These are phyloP conservation scores for Acrocephalus arundinaceus DNA, from an alignment of 2,113 vertebrate species.

Conservation along the genomic window DNA sequence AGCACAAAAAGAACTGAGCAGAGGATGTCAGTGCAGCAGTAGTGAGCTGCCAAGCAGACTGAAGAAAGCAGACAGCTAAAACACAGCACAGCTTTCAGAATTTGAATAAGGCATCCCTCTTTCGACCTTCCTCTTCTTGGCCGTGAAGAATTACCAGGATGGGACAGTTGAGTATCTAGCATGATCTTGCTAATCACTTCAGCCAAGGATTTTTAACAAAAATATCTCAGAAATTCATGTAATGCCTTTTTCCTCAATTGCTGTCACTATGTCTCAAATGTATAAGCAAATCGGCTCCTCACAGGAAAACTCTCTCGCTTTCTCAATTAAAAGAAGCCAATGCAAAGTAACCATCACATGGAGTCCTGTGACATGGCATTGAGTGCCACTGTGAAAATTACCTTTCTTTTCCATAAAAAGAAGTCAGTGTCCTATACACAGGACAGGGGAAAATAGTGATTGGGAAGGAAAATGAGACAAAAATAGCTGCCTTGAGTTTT, in stretches of 20 bases:
- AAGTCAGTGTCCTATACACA: not conserved
- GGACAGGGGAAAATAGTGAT: not conserved
- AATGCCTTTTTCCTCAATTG: not conserved
- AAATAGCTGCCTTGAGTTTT: not conserved
- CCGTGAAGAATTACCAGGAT: rapidly evolving
- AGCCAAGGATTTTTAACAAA: not conserved
- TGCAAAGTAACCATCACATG: not conserved
- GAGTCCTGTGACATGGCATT: rapidly evolving
- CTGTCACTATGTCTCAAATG: not conserved
- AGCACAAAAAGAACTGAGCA: not conserved
- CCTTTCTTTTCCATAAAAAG: not conserved
- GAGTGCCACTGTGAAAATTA: not conserved
- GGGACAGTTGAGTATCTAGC: not conserved
- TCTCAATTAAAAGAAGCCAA: not conserved
- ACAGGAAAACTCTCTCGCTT: not conserved
- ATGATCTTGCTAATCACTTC: not conserved
- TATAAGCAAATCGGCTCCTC: not conserved
- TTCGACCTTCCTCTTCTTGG: not conserved
- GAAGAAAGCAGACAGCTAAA: not conserved
- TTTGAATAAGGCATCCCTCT: not conserved
- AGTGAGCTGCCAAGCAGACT: not conserved
- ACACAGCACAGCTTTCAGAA: not conserved
- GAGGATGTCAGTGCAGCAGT: not conserved
- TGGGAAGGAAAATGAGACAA: not conserved
- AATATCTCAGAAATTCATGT: not conserved